These are phyloP conservation scores for Olivierus martensii DNA, from an alignment of 1,140 invertebrate species.

Conservation along the genomic window DNA sequence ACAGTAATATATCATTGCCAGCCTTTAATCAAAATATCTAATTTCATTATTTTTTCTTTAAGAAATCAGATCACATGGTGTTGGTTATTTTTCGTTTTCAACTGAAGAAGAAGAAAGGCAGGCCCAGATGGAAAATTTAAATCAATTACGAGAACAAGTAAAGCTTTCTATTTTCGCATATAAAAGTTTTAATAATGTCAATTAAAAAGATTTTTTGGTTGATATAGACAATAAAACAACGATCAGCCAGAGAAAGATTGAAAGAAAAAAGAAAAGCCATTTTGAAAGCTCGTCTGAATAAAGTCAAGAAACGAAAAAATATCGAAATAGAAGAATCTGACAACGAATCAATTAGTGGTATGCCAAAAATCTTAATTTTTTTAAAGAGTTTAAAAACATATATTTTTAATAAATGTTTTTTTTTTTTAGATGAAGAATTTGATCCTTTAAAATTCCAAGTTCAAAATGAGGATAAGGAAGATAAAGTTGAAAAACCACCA, in stretches of 20 bases:
- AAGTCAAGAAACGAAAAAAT: slow-evolving; percentile 12
- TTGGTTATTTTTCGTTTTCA: slow-evolving; percentile 76
- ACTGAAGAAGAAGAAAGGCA: slow-evolving; percentile 58
- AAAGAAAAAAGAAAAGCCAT: slow-evolving; percentile 9
- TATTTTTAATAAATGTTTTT: no score
- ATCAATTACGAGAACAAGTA: slow-evolving; percentile 42
- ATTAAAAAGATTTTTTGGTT: not conserved
- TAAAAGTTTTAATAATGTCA: not conserved
- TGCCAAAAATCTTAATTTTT: no score
- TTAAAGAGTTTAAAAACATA: no score
- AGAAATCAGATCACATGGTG: slow-evolving; percentile 70
- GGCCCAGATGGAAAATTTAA: slow-evolving; percentile 59
- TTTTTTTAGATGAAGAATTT: no score
- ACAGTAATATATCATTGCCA: no score
- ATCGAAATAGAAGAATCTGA: not conserved
- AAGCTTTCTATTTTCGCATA: not conserved
- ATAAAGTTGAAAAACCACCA: not conserved
- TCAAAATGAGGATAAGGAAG: no score
- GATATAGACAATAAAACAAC: slow-evolving; percentile 7
- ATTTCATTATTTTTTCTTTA: no score
- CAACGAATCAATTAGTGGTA: no score
- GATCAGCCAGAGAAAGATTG: slow-evolving; percentile 1
- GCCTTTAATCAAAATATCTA: no score
- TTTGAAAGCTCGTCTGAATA: slow-evolving; percentile 5
- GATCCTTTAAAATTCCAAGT: no score